Percentiles rank a stretch among this genome's conserved stretches.
phyloP scores from a whole-genome alignment of 2,113 vertebrate genomes.

The Xenopus borealis region DNA sequence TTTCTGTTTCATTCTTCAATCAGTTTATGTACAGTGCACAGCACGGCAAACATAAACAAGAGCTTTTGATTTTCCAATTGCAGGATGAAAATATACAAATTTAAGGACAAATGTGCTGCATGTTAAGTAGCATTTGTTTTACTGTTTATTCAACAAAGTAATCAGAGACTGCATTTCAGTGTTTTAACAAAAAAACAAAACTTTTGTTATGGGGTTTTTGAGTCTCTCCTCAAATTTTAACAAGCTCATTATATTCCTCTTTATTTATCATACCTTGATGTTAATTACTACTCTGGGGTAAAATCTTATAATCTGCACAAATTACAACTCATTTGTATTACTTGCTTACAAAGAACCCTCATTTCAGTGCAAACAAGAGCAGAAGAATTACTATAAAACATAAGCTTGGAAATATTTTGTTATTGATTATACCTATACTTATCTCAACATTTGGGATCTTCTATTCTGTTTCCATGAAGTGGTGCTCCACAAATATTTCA shows the following conservation, averaged over 20 bases:
- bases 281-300: slow-evolving; percentile 6
- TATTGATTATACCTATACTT: too few species aligned
- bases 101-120: background rate
- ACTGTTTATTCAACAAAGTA: background rate
- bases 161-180: background rate
- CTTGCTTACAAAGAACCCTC: background rate
- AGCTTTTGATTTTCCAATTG: slow-evolving; percentile 19
- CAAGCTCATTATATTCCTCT: slow-evolving; percentile 9
- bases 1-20: background rate
- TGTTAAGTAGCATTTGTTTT: background rate
- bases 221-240: background rate
- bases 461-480: too few species aligned
- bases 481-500: too few species aligned
- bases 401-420: too few species aligned
- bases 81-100: slow-evolving; percentile 19
- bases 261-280: slow-evolving; percentile 16
- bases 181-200: background rate
- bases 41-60: background rate
- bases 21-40: slow-evolving; percentile 3
- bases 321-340: slow-evolving; percentile 13
- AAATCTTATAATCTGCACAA: slow-evolving; percentile 16
- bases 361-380: background rate
- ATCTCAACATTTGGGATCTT: too few species aligned
- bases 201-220: background rate
- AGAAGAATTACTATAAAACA: too few species aligned